phyloP scores from a whole-genome alignment of 1,140 invertebrate species.

The Lanistes nyassanus region DNA sequence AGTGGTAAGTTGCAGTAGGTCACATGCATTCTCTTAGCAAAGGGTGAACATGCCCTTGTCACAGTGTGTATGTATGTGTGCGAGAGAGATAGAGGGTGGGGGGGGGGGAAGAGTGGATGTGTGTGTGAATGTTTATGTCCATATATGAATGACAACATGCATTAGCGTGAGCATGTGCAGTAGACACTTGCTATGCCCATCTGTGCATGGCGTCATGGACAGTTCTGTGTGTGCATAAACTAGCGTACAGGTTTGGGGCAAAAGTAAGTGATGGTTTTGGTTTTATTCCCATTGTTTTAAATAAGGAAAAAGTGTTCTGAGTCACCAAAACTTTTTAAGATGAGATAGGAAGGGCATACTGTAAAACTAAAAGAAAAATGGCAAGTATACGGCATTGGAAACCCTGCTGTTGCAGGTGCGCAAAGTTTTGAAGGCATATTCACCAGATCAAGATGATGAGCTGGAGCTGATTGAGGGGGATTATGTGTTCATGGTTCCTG shows the following conservation, averaged over 20 bases:
- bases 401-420: slow-evolving; percentile 72
- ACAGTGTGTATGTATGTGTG: neutral
- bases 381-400: no score
- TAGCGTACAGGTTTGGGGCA: no score
- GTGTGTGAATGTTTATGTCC: neutral
- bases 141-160: neutral
- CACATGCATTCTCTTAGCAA: neutral
- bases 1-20: neutral
- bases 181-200: no score
- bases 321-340: no score
- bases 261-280: no score
- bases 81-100: no score
- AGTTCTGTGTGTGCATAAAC: no score
- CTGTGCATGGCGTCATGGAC: no score
- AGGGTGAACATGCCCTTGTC: neutral
- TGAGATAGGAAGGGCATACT: no score
- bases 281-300: no score
- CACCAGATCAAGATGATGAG: slow-evolving; percentile 82
- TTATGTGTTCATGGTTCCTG: slow-evolving; percentile 83
- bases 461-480: slow-evolving; percentile 86
- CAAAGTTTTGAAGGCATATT: slow-evolving; percentile 83
- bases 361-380: no score
- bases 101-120: neutral
- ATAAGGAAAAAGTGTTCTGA: no score
- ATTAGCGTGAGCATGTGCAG: neutral